Conservation (phyloP, 2,797 vertebrate species). For the Gambelia wislizenii region DNA sequence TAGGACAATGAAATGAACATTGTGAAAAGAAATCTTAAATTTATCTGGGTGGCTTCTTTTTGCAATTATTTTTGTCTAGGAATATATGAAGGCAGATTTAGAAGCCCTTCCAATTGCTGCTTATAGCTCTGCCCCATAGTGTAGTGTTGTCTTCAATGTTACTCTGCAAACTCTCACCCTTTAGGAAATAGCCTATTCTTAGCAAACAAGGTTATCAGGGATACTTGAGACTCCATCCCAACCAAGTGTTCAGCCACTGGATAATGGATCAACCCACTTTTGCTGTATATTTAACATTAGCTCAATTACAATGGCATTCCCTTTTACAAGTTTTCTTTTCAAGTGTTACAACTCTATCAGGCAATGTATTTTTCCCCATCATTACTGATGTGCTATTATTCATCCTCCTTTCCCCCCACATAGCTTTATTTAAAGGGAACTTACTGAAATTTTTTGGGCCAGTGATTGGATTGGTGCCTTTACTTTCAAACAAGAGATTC, state of each 20-base stretch:
- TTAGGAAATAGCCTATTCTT: not conserved
- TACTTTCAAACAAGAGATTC: not conserved
- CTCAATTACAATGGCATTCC: not conserved
- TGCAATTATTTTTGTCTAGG: not conserved
- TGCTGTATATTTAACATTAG: not conserved
- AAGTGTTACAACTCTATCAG: not conserved
- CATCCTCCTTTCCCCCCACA: rapidly evolving
- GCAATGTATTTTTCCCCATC: rapidly evolving
- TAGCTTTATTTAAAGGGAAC: not conserved
- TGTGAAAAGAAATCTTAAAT: not conserved
- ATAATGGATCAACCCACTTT: not conserved
- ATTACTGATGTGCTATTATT: not conserved
- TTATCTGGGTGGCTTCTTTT: not conserved
- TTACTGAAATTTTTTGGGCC: not conserved
- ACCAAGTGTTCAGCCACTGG: not conserved
- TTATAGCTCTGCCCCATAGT: not conserved
- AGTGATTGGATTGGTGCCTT: not conserved
- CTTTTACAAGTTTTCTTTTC: slow-evolving; percentile 6
- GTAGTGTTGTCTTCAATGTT: rapidly evolving
- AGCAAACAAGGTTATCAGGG: not conserved
- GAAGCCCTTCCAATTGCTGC: not conserved
- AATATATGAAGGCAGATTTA: not conserved
- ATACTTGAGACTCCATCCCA: not conserved
- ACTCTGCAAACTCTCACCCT: not conserved
- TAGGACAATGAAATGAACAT: not conserved